These are phyloP conservation scores for Cotesia congregata DNA, from an alignment of 2,888 invertebrate genomes.

Conservation along the genomic window DNA sequence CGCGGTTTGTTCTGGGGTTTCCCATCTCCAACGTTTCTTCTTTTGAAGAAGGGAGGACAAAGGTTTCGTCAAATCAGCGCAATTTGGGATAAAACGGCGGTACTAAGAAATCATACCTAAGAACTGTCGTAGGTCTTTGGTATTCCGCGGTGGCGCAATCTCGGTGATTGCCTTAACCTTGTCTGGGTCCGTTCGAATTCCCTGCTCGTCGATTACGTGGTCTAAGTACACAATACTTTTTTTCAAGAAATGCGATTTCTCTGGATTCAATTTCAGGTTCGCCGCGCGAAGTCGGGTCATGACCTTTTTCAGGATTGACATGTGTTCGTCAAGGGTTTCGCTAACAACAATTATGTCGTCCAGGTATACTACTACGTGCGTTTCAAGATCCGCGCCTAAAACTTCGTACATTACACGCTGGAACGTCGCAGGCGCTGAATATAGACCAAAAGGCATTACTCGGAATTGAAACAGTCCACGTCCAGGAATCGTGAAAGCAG, in stretches of 20 bases:
- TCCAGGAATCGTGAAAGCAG: constrained; percentile 8
- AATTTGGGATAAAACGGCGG: too few relatives aligned
- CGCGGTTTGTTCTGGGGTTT: too few relatives aligned
- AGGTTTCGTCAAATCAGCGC: background rate
- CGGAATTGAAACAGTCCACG: constrained; percentile 13
- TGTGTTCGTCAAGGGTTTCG: constrained; percentile 23
- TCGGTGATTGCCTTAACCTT: too few relatives aligned
- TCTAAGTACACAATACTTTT: constrained; percentile 27
- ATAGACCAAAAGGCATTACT: constrained; percentile 56
- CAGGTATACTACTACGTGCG: constrained; percentile 31
- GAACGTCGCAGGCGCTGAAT: constrained; percentile 40
- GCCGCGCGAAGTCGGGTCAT: too few relatives aligned
- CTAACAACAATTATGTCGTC: constrained; percentile 27
- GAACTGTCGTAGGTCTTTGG: too few relatives aligned
- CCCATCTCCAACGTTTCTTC: background rate
- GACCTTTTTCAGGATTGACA: background rate
- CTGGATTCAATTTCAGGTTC: constrained; percentile 17
- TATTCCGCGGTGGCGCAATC: too few relatives aligned
- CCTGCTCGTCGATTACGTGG: too few relatives aligned
- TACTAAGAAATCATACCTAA: too few relatives aligned
- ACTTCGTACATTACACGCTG: background rate
- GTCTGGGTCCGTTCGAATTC: too few relatives aligned
- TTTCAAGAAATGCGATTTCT: constrained; percentile 35
- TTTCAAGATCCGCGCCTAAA: background rate
- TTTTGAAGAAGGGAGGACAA: constrained; percentile 33